Evolutionary conservation across 1,140 invertebrate genomes (phyloP), one percentile per base, ranked within the genome.

Genomic region (Drosophila aff.): DNA sequence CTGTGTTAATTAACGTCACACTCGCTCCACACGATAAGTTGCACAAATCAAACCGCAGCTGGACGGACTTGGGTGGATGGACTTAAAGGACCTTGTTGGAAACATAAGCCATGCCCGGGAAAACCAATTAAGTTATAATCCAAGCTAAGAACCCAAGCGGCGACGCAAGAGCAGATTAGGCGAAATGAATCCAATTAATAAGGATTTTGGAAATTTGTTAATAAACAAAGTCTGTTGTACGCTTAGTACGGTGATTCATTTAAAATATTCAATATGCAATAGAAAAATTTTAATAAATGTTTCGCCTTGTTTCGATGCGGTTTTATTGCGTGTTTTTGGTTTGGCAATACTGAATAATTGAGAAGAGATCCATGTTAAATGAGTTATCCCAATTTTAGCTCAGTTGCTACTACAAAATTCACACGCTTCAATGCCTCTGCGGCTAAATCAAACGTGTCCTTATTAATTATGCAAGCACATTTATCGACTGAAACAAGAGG

Each of bases 1-100:
- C 49, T 57, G 43, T 21, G 44, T 78, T 78, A 78, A 78, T 78
- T 71, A 78, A 78, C 47, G 67, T 61, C 69, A 73, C 69, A 73
- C 63, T 23, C 33, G 18, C 33, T 68, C 41, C 40, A 15, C 49
- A 23, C 46, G 49, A 71, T 55, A 71, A 52, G 55, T 50, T 69
- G 65, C 68, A 72, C 68, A 72, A 73, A 71, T 71, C 67, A 71
- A 71, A 69, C 40, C 47, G 31, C 49, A 68, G 63, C 31, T 57
- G 49, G 49, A 5, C 13, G 13, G 13, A 38, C 60, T 28, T 36
- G 62, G 3, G n/a, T 18, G 33, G n/a, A 21, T 11, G 28, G 38
- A 18, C 38, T 44, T 62, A 62, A 36, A 15, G 38, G 38, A 33
- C 28, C 21, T 18, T 43, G 16, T 18, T n/a, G 6, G 21, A n/a